These are phyloP conservation scores for Urocynchramus pylzowi DNA, from an alignment of 2,113 vertebrate genomes.

Conservation along the genomic window DNA sequence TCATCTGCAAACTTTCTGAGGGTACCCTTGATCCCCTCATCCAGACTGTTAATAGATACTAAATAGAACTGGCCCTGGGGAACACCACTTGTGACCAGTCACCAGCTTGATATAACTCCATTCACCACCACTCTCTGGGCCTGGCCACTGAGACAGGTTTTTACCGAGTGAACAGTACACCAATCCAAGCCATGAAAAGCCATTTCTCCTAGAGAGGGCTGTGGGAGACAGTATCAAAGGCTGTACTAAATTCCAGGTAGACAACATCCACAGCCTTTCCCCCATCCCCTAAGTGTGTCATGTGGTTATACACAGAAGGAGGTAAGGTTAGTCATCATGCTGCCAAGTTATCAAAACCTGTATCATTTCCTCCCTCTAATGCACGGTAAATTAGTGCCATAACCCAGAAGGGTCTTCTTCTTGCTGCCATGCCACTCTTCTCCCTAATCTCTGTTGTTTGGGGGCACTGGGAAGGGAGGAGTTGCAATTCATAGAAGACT, in stretches of 20 bases:
- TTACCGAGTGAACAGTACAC: background rate
- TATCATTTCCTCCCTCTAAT: background rate
- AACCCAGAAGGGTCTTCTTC: background rate
- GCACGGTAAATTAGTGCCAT: background rate
- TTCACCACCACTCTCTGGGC: background rate
- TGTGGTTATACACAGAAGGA: background rate
- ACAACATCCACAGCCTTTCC: background rate
- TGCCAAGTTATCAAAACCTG: background rate
- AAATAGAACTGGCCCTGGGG: background rate
- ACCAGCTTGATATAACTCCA: background rate
- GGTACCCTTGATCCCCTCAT: background rate
- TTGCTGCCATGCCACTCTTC: background rate
- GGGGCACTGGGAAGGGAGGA: background rate
- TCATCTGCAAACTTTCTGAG: background rate
- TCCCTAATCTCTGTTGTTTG: background rate
- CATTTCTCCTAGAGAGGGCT: background rate
- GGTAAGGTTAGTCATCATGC: background rate
- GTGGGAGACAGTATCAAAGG: background rate
- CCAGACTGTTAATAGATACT: background rate
- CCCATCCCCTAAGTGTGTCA: background rate
- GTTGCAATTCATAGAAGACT: background rate
- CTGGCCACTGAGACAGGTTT: background rate
- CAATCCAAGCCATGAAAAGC: background rate
- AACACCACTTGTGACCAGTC: background rate
- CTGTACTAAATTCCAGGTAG: background rate